Base-by-base conservation (phyloP, 37 sponge, comb jelly and placozoan species). In the Geodia barretti region DNA sequence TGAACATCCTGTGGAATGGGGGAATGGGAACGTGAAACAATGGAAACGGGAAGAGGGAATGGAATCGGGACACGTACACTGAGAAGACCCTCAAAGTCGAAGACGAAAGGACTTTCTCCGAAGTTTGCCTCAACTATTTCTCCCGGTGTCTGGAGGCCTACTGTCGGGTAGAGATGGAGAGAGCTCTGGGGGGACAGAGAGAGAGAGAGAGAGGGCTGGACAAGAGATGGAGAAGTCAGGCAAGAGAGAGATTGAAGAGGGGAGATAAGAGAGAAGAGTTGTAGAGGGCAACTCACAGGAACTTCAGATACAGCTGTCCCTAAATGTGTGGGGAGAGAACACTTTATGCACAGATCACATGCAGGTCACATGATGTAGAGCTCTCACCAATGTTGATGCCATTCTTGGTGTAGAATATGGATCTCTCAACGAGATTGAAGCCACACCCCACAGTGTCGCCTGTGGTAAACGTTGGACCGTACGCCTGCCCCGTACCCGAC, bases 401-500 rank as follows among this genome's bases (percentile, higher is more conserved):
- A 79, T 98, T 98, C 87, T 96, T 98, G 17, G 99, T 98, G 75
- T 91, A 98, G 87, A 98, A 98, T 61, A 92, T 82, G 23, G 95
- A 89, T 2, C 79, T 82, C n/a, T 94, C 88, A 0, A 96, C 93
- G 21, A 96, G 73, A 68, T 98, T 98, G 64, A 96, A 75, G n/a
- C 99, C 95, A 83, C 99, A 98, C 9, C 99, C 99, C 28, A 98
- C 95, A 1, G 91, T 84, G 79, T 98, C 99, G 19, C 92, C 95
- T 5, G 99, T 98, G 26, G 97, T 92, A 82, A 96, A 98, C 19
- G 95, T 94, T 14, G 99, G 97, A 20, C 99, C 99, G 77, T 95
- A 98, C 37, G 78, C 78, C 80, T 98, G 88, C 1, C 99, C 99
- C 17, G 87, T 90, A 5, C 86, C 88, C 37, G 93, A 88, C 0